Evolutionary conservation across 1,140 invertebrate species (phyloP), one percentile per base, ranked within the genome.

Genomic region (Chlorops oryzae): DNA sequence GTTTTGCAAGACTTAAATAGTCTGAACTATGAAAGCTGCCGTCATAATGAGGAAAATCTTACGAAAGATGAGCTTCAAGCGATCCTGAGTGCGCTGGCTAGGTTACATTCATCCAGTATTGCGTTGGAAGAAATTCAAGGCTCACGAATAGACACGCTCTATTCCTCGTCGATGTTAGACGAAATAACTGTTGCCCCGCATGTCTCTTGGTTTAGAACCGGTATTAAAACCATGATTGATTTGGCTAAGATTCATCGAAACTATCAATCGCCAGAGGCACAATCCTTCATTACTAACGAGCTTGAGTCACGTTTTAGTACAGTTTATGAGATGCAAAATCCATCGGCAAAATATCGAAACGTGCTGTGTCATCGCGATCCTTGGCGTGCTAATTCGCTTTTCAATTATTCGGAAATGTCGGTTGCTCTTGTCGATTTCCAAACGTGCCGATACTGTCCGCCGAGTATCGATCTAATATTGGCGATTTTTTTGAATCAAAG

Each of bases 381-480:
- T 4, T 83, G 81, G 81, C 73, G 74, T 18, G 81, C 80, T 32
- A 84, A 84, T 57, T 56, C 83, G 0, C 68, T 83, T 54, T 83
- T 80, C 58, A 77, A 75, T 54, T 80, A 80, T 46, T 61, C 44
- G 1, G 32, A 44, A 4, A 50, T 59, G 9, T 65, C 75, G 6
- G 81, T 80, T 47, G 53, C 78, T 2, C 57, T 84, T 1, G 75
- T 84, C 1, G 81, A 84, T 58, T 83, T 79, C 50, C 80, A 82
- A 63, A 57, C 78, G 3, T 57, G 75, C 2, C 72, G 74, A 27
- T 80, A 74, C 57, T 76, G 75, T 34, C 77, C 80, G 17, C 77
- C 80, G 0, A 77, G 78, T 6, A 71, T 78, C 12, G 81, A 83
- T 52, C 74, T 82, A 6, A 58, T 68, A 0, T 50, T 70, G 54